Base-by-base conservation (phyloP, 2,888 invertebrate species). In the Ecliptopera silaceata region DNA sequence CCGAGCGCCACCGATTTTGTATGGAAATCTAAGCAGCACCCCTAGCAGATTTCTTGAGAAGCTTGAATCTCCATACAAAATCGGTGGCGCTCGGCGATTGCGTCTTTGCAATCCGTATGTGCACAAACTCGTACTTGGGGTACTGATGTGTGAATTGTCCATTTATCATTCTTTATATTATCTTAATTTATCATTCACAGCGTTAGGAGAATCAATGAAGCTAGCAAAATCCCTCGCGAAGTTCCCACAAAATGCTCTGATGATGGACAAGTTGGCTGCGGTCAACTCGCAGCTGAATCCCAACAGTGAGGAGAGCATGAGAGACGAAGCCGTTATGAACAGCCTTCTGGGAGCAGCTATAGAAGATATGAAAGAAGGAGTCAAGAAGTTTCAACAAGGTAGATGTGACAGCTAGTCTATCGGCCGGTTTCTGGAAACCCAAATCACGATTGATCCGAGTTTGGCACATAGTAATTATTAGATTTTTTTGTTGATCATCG, bases 201-300 rank as follows among this genome's bases (percentile, higher is more conserved):
- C 94, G 3, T 74, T 97, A 13, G 96, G 96, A 0, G 95, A 96
- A 85, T 93, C 96, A 0, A 80, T 96, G 4, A 94, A 94, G 69
- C 80, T 96, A 53, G 97, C 97, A 0, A 92, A 90, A 32, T 93
- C 93, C 0, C 73, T 98, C 13, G 87, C 93, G 0, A 97, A 96
- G 80, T 98, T 96, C 79, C 97, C 98, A 0, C 96, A 96, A 77
- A 92, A 92, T 55, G 94, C 94, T 11, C 69, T 95, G 38, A 88
- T 90, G 57, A 90, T 92, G 84, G 92, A 92, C 71, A 82, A 93
- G 61, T 54, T 91, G 13, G 84, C 84, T 0, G 86, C 88, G 11
- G 74, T 93, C 65, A 66, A 84, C 79, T 95, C 76, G 76, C 95
- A 91, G 84, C 92, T 83, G 87, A 95, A 89, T 4, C 93, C 95